A percentile compares a stretch with the other conserved stretches of the same genome.
These are phyloP conservation scores for Cnemophilus loriae DNA, from an alignment of 2,113 vertebrate species.

Conservation along the genomic window DNA sequence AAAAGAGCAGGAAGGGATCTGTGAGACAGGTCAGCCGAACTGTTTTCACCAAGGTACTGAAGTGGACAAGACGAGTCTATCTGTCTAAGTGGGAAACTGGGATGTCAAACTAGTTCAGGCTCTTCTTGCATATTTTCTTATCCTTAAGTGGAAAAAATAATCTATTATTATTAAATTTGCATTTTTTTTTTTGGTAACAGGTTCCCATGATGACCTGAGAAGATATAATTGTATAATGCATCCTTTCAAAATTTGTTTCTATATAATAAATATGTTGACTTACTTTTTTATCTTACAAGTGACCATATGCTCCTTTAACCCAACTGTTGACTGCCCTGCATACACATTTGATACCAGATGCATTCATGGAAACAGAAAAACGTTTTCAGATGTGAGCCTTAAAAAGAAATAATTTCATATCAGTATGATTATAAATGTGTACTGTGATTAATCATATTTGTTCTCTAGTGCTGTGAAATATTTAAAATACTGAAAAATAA, in stretches of 20 bases:
- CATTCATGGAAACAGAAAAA: neutral
- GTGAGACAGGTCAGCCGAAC: neutral
- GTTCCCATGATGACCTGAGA: neutral
- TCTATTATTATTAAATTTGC: neutral
- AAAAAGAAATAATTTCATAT: neutral
- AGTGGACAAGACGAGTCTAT: neutral
- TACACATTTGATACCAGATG: neutral
- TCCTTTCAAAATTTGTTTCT: neutral
- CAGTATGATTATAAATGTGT: neutral
- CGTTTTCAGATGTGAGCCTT: neutral
- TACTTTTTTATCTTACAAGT: neutral
- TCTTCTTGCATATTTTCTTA: neutral
- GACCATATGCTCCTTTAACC: neutral
- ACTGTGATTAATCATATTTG: neutral
- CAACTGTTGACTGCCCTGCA: neutral
- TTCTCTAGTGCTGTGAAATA: neutral
- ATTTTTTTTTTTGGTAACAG: neutral
- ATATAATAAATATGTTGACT: neutral
- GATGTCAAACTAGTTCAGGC: neutral
- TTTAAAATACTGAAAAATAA: neutral
- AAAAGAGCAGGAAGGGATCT: neutral
- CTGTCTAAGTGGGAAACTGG: neutral
- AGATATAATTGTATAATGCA: neutral
- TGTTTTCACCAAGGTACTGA: neutral
- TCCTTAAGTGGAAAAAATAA: neutral